Evolutionary conservation across 2,113 vertebrate genomes (phyloP).

Genomic region (Elephantulus edwardii): DNA sequence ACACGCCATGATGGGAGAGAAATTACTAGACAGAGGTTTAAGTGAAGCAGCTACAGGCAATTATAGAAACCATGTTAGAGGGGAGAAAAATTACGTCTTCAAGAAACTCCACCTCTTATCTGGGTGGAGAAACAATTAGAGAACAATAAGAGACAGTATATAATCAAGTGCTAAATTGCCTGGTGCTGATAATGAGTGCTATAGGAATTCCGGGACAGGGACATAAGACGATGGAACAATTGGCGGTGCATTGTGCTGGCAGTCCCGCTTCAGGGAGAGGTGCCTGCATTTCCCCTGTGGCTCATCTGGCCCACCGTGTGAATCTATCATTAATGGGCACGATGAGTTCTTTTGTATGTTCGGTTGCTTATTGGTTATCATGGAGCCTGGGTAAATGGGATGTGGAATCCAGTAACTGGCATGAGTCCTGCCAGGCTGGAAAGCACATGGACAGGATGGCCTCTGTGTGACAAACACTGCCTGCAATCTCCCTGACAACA

Average conservation of each 20-base stretch:
- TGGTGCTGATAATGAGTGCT: conserved; percentile 16
- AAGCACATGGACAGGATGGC: background rate
- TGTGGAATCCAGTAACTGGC: conserved; percentile 41
- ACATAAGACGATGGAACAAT: background rate
- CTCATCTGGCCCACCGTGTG: conserved; percentile 15
- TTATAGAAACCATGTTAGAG: conserved; percentile 61
- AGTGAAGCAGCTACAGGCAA: conserved; percentile 37
- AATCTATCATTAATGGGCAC: conserved; percentile 39
- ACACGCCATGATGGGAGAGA: conserved; percentile 33
- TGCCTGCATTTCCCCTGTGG: conserved; percentile 21
- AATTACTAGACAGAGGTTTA: conserved; percentile 59
- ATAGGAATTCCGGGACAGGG: conserved; percentile 38
- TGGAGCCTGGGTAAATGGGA: conserved; percentile 6
- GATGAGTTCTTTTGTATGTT: conserved; percentile 42
- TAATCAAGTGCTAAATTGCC: conserved; percentile 62
- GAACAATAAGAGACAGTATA: conserved; percentile 60
- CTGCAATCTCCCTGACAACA: conserved; percentile 75
- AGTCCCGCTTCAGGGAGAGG: background rate
- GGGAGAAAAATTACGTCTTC: conserved; percentile 55
- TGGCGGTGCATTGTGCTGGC: background rate
- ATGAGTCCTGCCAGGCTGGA: background rate
- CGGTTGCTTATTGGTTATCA: background rate
- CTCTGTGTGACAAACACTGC: conserved; percentile 44
- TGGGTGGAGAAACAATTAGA: conserved; percentile 74
- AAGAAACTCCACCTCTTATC: conserved; percentile 64